phyloP scores from a whole-genome alignment of 2,797 vertebrate genomes.

The Smutsia gigantea region DNA sequence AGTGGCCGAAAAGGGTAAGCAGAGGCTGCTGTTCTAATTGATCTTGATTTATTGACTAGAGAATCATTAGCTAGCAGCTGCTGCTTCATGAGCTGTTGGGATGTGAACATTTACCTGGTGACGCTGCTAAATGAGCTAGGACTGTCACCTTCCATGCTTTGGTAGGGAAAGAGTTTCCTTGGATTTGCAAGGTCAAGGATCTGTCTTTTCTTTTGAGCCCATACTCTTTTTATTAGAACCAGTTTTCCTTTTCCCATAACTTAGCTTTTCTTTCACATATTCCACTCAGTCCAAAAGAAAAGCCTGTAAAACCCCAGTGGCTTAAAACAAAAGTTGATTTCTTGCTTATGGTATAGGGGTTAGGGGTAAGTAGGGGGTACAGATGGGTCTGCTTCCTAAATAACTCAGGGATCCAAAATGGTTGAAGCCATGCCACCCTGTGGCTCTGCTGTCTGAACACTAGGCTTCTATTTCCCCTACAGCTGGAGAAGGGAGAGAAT shows the following conservation, averaged over 20 bases:
- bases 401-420: background rate
- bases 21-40: background rate
- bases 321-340: background rate
- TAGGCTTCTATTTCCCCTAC: background rate
- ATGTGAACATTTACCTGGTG: too few relatives aligned
- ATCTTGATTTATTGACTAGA: background rate
- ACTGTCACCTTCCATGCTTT: background rate
- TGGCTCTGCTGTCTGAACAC: background rate
- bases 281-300: background rate
- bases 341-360: background rate
- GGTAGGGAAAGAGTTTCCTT: background rate
- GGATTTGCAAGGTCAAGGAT: background rate
- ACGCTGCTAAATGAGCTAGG: background rate
- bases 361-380: background rate
- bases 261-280: background rate
- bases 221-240: background rate
- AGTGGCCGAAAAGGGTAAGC: accelerated
- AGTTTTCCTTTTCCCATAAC: background rate
- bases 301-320: background rate
- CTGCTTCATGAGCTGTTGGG: background rate
- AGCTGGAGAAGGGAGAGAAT: background rate
- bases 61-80: background rate
- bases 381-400: background rate
- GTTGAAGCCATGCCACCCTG: accelerated
- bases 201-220: background rate